These are phyloP conservation scores for Atherinomorus stipes DNA, from an alignment of 2,113 vertebrate species.

Conservation along the genomic window DNA sequence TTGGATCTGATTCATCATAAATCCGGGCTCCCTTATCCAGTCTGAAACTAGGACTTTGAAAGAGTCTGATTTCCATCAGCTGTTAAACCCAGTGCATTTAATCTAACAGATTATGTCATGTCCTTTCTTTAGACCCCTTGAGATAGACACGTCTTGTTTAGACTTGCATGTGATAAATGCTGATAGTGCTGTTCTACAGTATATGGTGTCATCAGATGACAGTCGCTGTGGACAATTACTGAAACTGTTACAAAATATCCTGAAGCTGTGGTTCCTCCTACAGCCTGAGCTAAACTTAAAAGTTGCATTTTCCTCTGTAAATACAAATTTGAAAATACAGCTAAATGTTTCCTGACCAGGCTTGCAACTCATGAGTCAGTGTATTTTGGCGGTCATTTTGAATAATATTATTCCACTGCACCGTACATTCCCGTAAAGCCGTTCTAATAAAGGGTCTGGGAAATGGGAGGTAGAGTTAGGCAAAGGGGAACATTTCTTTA, in stretches of 20 bases:
- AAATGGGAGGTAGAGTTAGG: background rate
- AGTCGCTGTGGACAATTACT: background rate
- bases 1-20: slow-evolving; percentile 45
- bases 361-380: background rate
- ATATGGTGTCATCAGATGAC: background rate
- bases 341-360: background rate
- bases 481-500: background rate
- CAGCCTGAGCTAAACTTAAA: background rate
- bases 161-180: background rate
- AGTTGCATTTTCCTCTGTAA: background rate
- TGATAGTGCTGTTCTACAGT: background rate
- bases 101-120: slow-evolving; percentile 22
- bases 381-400: background rate
- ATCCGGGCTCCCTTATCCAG: slow-evolving; percentile 27
- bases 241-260: background rate
- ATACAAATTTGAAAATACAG: slow-evolving; percentile 3
- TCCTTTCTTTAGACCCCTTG: slow-evolving; percentile 22
- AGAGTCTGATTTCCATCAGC: slow-evolving; percentile 48
- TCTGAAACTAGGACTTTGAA: slow-evolving; percentile 33
- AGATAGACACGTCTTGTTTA: background rate
- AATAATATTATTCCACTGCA: background rate
- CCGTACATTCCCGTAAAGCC: background rate
- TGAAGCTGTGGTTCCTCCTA: background rate
- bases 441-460: background rate
- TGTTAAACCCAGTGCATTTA: slow-evolving; percentile 28